These are phyloP conservation scores for Fukomys damarensis DNA, from an alignment of 2,113 vertebrate genomes.

Conservation along the genomic window DNA sequence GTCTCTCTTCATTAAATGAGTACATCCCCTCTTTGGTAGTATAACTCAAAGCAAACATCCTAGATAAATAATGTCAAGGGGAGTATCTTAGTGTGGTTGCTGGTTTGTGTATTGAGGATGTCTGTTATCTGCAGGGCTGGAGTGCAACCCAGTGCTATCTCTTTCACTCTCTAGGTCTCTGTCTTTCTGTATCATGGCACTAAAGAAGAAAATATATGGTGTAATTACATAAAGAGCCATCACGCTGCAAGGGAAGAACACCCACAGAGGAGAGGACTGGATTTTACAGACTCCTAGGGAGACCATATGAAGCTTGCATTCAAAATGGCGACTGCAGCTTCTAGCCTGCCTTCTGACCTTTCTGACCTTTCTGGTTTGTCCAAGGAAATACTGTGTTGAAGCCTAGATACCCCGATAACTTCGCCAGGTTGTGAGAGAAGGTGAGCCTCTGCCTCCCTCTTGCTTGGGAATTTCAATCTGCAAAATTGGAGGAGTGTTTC, in stretches of 20 bases:
- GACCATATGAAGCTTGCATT: conserved; percentile 77
- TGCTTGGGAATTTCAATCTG: neutral
- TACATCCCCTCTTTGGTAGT: conserved; percentile 79
- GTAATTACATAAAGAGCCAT: conserved; percentile 79
- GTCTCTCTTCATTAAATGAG: conserved; percentile 86
- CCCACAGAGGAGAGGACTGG: conserved; percentile 78
- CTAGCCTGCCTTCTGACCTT: conserved; percentile 75
- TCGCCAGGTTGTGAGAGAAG: neutral
- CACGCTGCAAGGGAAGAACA: conserved; percentile 74
- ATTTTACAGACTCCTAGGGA: conserved; percentile 79
- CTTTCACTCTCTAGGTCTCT: conserved; percentile 67
- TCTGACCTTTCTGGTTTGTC: neutral
- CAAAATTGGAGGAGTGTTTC: neutral
- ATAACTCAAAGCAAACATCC: conserved; percentile 80
- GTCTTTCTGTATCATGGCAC: conserved; percentile 63
- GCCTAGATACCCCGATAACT: neutral
- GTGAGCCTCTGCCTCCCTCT: neutral
- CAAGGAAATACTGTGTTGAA: conserved; percentile 70
- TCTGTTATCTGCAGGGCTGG: conserved; percentile 74
- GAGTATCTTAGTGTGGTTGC: conserved; percentile 71
- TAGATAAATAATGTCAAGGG: conserved; percentile 86
- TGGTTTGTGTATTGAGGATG: conserved; percentile 70
- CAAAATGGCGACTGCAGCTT: conserved; percentile 70
- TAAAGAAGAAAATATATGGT: conserved; percentile 83
- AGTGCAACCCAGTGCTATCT: conserved; percentile 64